Conservation (phyloP, 2,888 invertebrate genomes). For the Gryllus longicercus region DNA sequence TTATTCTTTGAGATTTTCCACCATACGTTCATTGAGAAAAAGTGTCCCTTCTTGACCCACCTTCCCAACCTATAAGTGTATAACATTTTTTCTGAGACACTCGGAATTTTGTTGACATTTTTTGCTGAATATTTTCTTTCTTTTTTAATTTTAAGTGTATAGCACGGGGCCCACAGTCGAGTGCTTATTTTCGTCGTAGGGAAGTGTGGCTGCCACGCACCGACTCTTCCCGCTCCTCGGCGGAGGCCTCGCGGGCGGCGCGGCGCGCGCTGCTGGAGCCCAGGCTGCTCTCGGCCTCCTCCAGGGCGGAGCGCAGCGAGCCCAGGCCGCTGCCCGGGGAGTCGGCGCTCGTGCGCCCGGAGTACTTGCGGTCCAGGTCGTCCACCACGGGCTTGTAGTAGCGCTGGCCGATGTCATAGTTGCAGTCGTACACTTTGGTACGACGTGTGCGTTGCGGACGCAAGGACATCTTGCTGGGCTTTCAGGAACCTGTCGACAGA, state of each 20-base stretch:
- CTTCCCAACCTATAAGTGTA: too few species aligned
- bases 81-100: too few species aligned
- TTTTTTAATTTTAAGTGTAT: too few species aligned
- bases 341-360: conserved; percentile 42
- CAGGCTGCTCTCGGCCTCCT: conserved; percentile 22
- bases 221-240: conserved; percentile 28
- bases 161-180: too few species aligned
- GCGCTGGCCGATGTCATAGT: conserved; percentile 79
- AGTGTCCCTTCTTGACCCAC: too few species aligned
- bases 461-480: conserved; percentile 23
- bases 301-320: conserved; percentile 17
- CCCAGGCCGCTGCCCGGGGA: background rate
- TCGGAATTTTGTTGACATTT: too few species aligned
- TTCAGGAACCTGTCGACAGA: conserved; percentile 18
- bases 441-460: conserved; percentile 57
- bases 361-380: conserved; percentile 68
- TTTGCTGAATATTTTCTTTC: too few species aligned
- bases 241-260: conserved; percentile 41
- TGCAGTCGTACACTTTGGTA: conserved; percentile 80
- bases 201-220: too few species aligned
- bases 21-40: too few species aligned
- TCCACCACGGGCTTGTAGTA: conserved; percentile 77
- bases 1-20: too few species aligned
- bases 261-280: background rate
- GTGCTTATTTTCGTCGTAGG: too few species aligned